phyloP scores from a whole-genome alignment of 2,113 vertebrate species.

The Pterocles burchelli region DNA sequence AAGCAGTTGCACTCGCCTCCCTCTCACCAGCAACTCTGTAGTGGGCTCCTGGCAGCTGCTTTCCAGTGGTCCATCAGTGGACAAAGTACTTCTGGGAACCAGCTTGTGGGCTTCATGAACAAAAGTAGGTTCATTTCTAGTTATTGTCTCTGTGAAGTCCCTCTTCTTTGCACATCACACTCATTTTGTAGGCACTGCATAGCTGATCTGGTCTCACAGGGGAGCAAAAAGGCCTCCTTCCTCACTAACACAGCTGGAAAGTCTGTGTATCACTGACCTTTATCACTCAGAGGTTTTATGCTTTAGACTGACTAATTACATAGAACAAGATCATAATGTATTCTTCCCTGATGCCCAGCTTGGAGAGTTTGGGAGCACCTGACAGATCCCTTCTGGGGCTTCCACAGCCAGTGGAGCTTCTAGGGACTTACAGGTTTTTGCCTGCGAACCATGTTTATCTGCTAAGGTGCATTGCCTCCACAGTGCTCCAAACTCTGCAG shows the following conservation, averaged over 20 bases:
- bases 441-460: background rate
- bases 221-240: background rate
- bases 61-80: background rate
- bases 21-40: background rate
- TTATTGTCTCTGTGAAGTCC: background rate
- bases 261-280: background rate
- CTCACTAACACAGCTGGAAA: background rate
- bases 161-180: fast-evolving
- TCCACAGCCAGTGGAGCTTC: background rate
- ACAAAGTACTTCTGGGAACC: background rate
- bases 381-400: background rate
- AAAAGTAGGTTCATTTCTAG: background rate
- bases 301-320: background rate
- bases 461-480: background rate
- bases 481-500: background rate
- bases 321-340: background rate
- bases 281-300: background rate
- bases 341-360: background rate
- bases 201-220: background rate
- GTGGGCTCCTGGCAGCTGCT: background rate
- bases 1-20: fast-evolving
- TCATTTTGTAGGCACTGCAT: background rate
- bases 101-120: background rate
- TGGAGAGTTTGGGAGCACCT: background rate
- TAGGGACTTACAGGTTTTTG: background rate